phyloP scores from a whole-genome alignment of 2,113 vertebrate species.

The Aleadryas rufinucha region DNA sequence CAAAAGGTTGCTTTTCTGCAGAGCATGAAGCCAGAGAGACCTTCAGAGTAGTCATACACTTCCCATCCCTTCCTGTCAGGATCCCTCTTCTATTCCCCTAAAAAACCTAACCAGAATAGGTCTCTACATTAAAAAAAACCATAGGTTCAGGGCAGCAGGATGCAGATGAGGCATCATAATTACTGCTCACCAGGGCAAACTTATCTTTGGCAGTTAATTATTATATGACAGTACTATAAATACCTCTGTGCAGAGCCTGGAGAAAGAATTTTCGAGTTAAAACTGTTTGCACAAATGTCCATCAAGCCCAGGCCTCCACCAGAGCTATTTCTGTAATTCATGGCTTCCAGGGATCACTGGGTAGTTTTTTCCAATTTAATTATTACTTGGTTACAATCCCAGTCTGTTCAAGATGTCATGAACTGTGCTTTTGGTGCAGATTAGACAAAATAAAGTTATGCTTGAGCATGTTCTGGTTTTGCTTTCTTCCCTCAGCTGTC shows the following conservation, averaged over 20 bases:
- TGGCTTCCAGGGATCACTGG: neutral
- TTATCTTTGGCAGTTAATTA: neutral
- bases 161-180: neutral
- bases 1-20: neutral
- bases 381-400: neutral
- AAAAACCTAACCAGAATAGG: neutral
- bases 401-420: neutral
- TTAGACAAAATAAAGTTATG: constrained; percentile 15
- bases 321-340: neutral
- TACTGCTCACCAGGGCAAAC: neutral
- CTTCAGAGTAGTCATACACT: neutral
- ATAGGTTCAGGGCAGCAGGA: neutral
- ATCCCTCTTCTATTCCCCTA: rapidly evolving
- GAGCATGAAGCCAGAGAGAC: neutral
- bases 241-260: neutral
- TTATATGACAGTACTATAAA: neutral
- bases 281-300: neutral
- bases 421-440: neutral
- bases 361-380: neutral
- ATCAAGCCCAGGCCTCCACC: neutral
- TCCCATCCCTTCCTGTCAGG: neutral
- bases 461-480: constrained; percentile 1
- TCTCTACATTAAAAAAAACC: neutral
- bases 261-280: neutral
- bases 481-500: neutral